Conservation (phyloP, 2,113 vertebrate genomes). For the Siniperca chuatsi region DNA sequence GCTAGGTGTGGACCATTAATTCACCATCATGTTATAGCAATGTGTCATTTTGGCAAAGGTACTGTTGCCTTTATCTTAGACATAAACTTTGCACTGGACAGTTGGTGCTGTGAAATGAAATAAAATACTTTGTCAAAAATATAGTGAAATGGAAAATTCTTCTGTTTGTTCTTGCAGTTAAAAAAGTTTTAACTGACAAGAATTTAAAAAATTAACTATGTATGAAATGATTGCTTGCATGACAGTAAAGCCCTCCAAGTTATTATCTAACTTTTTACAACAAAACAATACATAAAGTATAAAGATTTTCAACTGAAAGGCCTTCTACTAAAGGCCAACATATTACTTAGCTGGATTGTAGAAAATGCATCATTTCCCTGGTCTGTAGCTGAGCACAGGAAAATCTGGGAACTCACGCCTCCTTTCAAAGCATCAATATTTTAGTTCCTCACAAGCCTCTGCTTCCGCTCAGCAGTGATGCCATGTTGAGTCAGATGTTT, state of each 20-base stretch:
- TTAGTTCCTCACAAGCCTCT: conserved; percentile 48
- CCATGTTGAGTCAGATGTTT: conserved; percentile 64
- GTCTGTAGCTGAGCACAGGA: conserved; percentile 10
- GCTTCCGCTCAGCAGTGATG: conserved; percentile 61
- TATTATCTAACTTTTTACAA: neutral
- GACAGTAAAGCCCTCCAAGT: neutral
- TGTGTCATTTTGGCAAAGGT: neutral
- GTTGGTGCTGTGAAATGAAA: neutral
- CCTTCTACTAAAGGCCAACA: neutral
- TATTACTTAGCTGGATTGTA: neutral
- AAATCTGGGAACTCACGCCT: conserved; percentile 56
- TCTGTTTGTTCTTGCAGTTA: neutral
- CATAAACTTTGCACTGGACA: neutral
- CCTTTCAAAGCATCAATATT: conserved; percentile 79
- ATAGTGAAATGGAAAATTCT: neutral
- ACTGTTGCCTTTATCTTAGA: neutral
- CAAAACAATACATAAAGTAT: no score
- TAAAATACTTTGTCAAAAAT: neutral
- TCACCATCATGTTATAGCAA: neutral
- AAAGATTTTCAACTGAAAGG: neutral
- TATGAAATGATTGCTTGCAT: neutral
- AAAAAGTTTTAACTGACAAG: neutral
- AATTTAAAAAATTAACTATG: neutral
- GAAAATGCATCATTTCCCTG: conserved; percentile 14
- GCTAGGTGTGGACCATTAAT: neutral